phyloP scores from a whole-genome alignment of 2,113 vertebrate species.

The Arvicanthis niloticus region DNA sequence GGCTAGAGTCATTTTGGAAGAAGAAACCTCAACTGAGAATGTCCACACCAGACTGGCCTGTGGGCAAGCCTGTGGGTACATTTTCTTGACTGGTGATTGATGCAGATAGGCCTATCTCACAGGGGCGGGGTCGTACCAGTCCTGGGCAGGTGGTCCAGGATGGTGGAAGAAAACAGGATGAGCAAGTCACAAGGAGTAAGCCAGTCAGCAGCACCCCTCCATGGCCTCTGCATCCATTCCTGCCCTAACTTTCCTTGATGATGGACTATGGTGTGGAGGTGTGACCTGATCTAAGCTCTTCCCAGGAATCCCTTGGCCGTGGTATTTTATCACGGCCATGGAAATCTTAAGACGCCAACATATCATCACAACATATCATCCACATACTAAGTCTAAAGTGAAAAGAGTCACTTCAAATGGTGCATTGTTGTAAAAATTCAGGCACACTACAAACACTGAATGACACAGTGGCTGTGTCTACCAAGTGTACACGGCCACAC shows the following conservation, averaged over 20 bases:
- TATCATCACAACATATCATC: background rate
- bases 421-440: background rate
- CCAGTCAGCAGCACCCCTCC: background rate
- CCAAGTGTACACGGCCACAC: background rate
- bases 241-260: background rate
- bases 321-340: background rate
- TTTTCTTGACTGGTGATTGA: background rate
- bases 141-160: background rate
- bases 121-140: background rate
- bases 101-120: background rate
- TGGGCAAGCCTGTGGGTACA: background rate
- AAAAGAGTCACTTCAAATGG: background rate
- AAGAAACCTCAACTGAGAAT: background rate
- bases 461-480: background rate
- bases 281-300: background rate
- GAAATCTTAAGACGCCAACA: background rate
- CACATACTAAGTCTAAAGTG: background rate
- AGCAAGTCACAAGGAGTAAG: background rate
- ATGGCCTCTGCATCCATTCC: background rate
- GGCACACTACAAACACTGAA: background rate
- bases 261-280: no score
- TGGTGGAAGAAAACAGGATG: background rate
- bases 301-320: background rate
- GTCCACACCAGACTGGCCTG: background rate
- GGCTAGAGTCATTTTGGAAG: background rate